phyloP scores from a whole-genome alignment of 1,140 invertebrate species.

The Oedothorax gibbosus region DNA sequence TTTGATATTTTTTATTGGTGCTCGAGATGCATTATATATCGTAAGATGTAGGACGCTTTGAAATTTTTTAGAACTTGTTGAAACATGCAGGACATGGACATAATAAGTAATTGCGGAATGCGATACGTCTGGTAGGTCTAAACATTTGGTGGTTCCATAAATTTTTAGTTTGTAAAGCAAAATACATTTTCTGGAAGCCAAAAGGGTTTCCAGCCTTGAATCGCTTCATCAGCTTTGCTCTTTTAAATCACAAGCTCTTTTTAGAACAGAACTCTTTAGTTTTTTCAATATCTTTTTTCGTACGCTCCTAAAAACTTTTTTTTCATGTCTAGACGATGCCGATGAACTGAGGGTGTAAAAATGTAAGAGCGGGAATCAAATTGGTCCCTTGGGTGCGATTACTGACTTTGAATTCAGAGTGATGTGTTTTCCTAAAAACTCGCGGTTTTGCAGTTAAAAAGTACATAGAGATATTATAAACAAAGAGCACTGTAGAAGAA shows the following conservation, averaged over 20 bases:
- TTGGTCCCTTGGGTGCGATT: constrained; percentile 7
- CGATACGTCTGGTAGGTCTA: not conserved
- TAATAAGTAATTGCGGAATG: too few relatives aligned
- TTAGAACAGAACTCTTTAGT: constrained; percentile 36
- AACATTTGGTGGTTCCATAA: not conserved
- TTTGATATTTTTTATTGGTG: too few relatives aligned
- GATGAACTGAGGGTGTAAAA: constrained; percentile 44
- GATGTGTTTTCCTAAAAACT: too few relatives aligned
- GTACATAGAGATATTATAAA: too few relatives aligned
- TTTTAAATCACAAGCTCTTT: constrained; percentile 46
- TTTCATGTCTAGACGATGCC: constrained; percentile 46
- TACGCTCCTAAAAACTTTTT: constrained; percentile 21
- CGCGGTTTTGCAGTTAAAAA: too few relatives aligned
- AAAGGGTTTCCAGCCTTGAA: constrained; percentile 22
- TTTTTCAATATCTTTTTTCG: not conserved
- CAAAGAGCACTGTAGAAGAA: too few relatives aligned
- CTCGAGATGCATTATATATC: too few relatives aligned
- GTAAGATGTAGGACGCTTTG: too few relatives aligned
- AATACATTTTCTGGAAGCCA: constrained; percentile 6
- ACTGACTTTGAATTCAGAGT: too few relatives aligned
- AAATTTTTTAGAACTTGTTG: too few relatives aligned
- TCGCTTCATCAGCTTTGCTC: constrained; percentile 50
- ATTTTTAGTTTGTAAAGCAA: constrained; percentile 35
- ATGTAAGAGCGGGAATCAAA: constrained; percentile 10
- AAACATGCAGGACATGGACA: too few relatives aligned